Base-by-base conservation (phyloP, 2,888 invertebrate genomes). In the Pollenia griseotomentosa region DNA sequence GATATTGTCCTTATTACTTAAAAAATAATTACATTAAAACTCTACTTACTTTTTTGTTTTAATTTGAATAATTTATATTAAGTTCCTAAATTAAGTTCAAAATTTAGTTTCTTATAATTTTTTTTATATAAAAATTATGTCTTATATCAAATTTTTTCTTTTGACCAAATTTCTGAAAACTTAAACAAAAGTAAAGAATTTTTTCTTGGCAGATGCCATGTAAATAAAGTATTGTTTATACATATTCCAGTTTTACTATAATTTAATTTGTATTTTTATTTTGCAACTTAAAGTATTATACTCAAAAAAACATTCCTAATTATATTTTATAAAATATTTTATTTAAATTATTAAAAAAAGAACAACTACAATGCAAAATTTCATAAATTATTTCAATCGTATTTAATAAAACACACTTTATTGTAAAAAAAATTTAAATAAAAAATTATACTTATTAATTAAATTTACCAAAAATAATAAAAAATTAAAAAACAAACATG, bases 291-390 rank as follows among this genome's bases (percentile, higher is more conserved):
- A 59, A 85, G 79, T 85, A 80, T 80, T 74, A 85, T 61, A 81
- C 5, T 33, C 0, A 14, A 71, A 48, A 80, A 68, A 66, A 68
- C 87, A 87, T 84, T 84, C 84, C 84, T 84, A 87, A 61, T 82
- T 74, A 78, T 55, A 11, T 53, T 68, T 82, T 75, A 44, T n/a
- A 61, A 79, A 70, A 78, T 55, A 11, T 53, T 68, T 82, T 75
- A 44, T n/a, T n/a, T 78, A 71, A 71, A 71, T 81, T 71, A 71
- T 51, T 51, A 57, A 3, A 44, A 66, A 71, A 53, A 44, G 40
- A 53, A n/a, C 23, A 77, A 66, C 10, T 71, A 83, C 42, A 83
- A 87, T 83, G 86, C 80, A 65, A 77, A 83, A 46, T 79, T 57
- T 55, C 19, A 65, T 75, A 71, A 83, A 23, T 77, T 77, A 77